Evolutionary conservation across 2,113 vertebrate species (phyloP), one percentile per base, ranked within the genome.

Genomic region (Corythornis vintsioides): DNA sequence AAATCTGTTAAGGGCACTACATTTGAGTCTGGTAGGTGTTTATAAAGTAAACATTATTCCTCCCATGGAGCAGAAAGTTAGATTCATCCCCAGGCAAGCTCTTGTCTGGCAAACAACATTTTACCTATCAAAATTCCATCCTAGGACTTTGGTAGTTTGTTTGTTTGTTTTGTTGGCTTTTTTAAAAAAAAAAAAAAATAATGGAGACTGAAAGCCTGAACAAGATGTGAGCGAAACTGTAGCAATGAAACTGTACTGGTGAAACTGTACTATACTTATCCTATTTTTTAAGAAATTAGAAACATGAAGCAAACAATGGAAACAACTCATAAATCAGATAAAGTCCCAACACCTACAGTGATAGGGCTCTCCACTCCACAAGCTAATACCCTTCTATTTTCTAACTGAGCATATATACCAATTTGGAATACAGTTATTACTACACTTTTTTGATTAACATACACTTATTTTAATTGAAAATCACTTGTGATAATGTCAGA

Each of bases 71-170:
- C 19, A 94, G 57, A 90, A 88, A 76, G 57, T 91, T 84, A 71
- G 90, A 75, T 90, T 78, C 52, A 90, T 88, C 76, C 87, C 74
- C 69, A 73, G 80, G 91, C 88, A 94, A 90, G 50, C 84, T 87
- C 67, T 93, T 95, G 91, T 53, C 91, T 56, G 53, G 78, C 83
- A 94, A 96, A 91, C 59, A 78, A 93, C 92, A 74, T 59, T 88
- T 75, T 70, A 93, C 94, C 90, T 45, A 91, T 85, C 95, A 93
- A 77, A 88, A 95, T 80, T 92, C 92, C 95, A 94, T 89, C 89
- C 92, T 86, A 80, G 47, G 67, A 89, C 80, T 87, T 78, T 0
- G 71, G 47, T 48, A 94, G 13, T 82, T 60, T 81, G 65, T 89
- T 60, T 81, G 65, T 89, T 79, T 45, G 31, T 35, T 24, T 17